A percentile compares a stretch with the other conserved stretches of the same genome.
Conservation (phyloP, 2,888 invertebrate genomes). For the Megastigmus dorsalis region DNA sequence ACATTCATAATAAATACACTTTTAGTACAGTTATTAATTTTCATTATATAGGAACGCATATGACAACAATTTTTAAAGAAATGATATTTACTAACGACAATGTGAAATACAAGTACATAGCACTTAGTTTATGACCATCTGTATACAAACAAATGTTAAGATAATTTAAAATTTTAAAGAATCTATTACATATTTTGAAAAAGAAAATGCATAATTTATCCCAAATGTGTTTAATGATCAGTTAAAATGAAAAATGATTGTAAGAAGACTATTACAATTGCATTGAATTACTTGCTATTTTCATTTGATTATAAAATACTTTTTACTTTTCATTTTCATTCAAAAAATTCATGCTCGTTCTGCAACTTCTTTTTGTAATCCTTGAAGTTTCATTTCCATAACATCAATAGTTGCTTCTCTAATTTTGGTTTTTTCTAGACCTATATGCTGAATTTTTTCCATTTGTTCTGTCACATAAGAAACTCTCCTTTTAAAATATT, state of each 20-base stretch:
- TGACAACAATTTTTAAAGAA: neutral
- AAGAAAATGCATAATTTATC: neutral
- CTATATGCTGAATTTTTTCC: conserved; percentile 90
- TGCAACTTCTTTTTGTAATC: conserved; percentile 67
- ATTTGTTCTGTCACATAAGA: conserved; percentile 95
- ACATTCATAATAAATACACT: neutral
- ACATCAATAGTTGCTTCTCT: conserved; percentile 86
- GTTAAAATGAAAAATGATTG: conserved; percentile 3
- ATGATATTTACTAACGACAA: neutral
- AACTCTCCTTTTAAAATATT: conserved; percentile 94
- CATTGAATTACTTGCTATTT: conserved; percentile 7
- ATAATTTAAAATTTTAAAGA: conserved; percentile 1
- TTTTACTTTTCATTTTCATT: no score
- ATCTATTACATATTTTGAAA: neutral
- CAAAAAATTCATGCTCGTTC: conserved; percentile 55
- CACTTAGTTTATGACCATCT: conserved; percentile 25
- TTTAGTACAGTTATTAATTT: neutral
- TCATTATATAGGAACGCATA: neutral
- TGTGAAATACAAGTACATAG: conserved; percentile 5
- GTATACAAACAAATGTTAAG: conserved; percentile 18
- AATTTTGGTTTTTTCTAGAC: conserved; percentile 88
- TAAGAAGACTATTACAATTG: conserved; percentile 8
- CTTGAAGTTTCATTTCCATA: conserved; percentile 84
- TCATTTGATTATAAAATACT: conserved; percentile 4
- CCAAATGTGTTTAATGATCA: neutral